Conservation (phyloP, 2,797 vertebrate genomes). For the Sebastes hubbsi region DNA sequence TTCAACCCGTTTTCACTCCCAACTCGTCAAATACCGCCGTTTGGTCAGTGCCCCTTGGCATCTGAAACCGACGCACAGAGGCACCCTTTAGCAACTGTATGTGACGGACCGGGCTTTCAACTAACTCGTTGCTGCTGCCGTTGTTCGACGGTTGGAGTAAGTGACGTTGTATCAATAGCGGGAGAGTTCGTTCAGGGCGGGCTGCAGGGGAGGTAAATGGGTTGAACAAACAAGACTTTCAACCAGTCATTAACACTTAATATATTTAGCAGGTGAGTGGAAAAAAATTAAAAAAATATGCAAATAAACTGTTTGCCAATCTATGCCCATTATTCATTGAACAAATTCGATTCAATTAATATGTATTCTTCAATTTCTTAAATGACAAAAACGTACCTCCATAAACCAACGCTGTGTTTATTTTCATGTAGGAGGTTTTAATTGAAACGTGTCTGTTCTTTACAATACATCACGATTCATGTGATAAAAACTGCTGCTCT, state of each 20-base stretch:
- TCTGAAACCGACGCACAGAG: too few species aligned
- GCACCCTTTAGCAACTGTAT: too few species aligned
- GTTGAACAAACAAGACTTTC: background rate
- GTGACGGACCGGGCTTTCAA: too few species aligned
- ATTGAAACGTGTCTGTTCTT: background rate
- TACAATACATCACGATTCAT: background rate
- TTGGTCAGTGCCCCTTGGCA: too few species aligned
- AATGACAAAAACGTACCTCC: background rate
- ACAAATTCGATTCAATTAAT: background rate
- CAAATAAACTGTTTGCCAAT: background rate
- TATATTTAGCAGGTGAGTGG: background rate
- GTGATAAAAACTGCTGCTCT: background rate
- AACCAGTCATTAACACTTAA: background rate
- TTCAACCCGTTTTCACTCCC: too few species aligned
- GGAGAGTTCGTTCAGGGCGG: fast-evolving
- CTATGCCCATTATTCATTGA: background rate
- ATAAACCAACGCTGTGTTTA: background rate
- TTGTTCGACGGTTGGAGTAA: too few species aligned
- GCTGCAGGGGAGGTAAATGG: too few species aligned
- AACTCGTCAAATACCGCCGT: too few species aligned
- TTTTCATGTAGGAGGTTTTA: background rate
- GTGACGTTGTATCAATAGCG: too few species aligned
- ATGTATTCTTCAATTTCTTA: background rate
- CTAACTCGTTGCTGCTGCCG: too few species aligned
- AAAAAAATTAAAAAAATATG: background rate